phyloP scores from a whole-genome alignment of 2,888 invertebrate species.

The Callimorpha dominula region DNA sequence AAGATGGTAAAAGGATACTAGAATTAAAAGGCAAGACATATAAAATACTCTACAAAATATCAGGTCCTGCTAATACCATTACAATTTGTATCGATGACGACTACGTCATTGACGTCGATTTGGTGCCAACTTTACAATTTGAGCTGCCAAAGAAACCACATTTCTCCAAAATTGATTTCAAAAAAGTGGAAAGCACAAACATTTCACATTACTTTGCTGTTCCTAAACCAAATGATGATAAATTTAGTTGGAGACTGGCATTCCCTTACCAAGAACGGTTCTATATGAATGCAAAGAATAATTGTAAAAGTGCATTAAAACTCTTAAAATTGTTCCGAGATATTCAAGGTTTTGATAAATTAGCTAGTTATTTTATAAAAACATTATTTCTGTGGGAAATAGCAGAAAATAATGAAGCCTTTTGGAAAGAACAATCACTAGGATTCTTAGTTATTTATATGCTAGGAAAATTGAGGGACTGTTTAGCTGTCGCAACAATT shows the following conservation, averaged over 20 bases:
- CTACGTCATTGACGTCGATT: conserved; percentile 68
- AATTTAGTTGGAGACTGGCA: conserved; percentile 69
- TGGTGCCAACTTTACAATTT: conserved; percentile 71
- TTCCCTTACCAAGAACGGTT: conserved; percentile 72
- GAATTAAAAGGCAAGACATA: conserved; percentile 54
- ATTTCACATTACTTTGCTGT: conserved; percentile 66
- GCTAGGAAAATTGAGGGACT: conserved; percentile 63
- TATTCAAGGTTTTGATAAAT: conserved; percentile 65
- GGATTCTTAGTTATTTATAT: conserved; percentile 65
- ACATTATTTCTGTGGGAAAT: conserved; percentile 72
- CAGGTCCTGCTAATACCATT: conserved; percentile 71
- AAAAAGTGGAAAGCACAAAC: conserved; percentile 50
- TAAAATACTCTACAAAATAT: conserved; percentile 60
- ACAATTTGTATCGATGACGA: conserved; percentile 58
- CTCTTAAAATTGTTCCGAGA: conserved; percentile 69
- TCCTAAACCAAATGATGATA: conserved; percentile 67
- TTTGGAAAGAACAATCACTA: conserved; percentile 66
- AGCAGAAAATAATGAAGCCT: conserved; percentile 46
- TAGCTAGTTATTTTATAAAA: conserved; percentile 75
- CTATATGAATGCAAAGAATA: conserved; percentile 61
- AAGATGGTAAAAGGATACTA: conserved; percentile 58
- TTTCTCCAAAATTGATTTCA: conserved; percentile 59
- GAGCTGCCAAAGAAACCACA: conserved; percentile 60
- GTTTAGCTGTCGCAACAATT: conserved; percentile 56
- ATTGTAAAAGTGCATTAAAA: conserved; percentile 68